Evolutionary conservation across 2,113 vertebrate genomes (phyloP), one percentile per base, ranked within the genome.

Genomic region (Tretioscincus oriximinensis): DNA sequence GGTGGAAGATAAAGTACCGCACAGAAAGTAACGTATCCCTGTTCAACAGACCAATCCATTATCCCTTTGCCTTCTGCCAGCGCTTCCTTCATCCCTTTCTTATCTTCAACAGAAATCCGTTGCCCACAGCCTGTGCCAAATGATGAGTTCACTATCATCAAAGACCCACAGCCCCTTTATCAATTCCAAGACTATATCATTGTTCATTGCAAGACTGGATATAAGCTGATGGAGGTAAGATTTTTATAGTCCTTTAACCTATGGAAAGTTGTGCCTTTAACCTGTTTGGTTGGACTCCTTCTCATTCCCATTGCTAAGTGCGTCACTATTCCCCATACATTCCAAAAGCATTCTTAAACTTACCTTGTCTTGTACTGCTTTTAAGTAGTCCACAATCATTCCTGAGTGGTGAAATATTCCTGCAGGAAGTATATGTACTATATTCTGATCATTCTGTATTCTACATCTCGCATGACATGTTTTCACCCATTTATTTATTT

Each of bases 1-100:
- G 96, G 80, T 96, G 96, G 96, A 96, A 93, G 83, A 87, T 96
- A 51, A 90, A 35, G 82, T 96, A 96, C 70, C 94, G 92, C 54
- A 93, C 94, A 0, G 89, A 95, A 60, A 90, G 96, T 96, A 91
- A 94, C 90, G 51, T 8, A 1, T 73, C 67, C 68, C 41, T 66
- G 35, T 29, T 63, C 26, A 21, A n/a, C 22, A 29, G 18, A 20
- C 28, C 26, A 41, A 60, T 49, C 61, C 61, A 69, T 24, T 11
- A 2, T 49, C 18, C 41, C 1, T 60, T 41, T 69, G 12, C 45
- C 68, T 67, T 65, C 0, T 21, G 65, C 81, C 7, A 11, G 10
- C 12, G 6, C 0, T 41, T 81, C 86, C 49, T 70, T 88, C 78
- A 47, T 11, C 77, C 67, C 9, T 0, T 47, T 35, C 24, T 81